phyloP scores from a whole-genome alignment of 2,888 invertebrate genomes.

The Zaprionus bogoriensis region DNA sequence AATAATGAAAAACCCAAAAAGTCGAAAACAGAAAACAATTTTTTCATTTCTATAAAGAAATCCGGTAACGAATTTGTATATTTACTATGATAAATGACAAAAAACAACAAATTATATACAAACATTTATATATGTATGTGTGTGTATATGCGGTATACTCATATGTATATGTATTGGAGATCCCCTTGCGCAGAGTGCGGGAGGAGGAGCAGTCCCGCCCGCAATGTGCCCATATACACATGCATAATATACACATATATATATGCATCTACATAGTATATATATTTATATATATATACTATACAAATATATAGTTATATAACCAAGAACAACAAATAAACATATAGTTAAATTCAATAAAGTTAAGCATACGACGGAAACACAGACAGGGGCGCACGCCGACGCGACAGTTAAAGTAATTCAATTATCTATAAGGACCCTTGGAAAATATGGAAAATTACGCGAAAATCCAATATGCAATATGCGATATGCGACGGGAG shows the following conservation, averaged over 20 bases:
- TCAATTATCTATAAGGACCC: slow-evolving; percentile 70
- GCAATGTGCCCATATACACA: slow-evolving; percentile 46
- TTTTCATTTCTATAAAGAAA: slow-evolving; percentile 76
- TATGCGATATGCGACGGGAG: slow-evolving; percentile 2
- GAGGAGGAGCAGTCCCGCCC: slow-evolving; percentile 21
- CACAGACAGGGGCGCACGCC: slow-evolving; percentile 28
- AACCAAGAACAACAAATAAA: slow-evolving; percentile 77
- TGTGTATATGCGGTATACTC: slow-evolving; percentile 21
- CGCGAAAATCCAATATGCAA: slow-evolving; percentile 4
- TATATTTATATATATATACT: slow-evolving; percentile 17
- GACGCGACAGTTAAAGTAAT: slow-evolving; percentile 55
- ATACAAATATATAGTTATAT: slow-evolving; percentile 63
- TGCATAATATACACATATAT: slow-evolving; percentile 17
- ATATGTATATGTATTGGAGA: slow-evolving; percentile 35
- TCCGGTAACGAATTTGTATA: slow-evolving; percentile 76
- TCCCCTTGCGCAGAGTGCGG: slow-evolving; percentile 18
- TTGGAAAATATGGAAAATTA: slow-evolving; percentile 19
- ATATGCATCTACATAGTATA: slow-evolving; percentile 31
- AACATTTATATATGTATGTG: slow-evolving; percentile 21
- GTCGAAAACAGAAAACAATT: slow-evolving; percentile 36
- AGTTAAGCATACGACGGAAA: slow-evolving; percentile 58
- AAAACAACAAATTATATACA: slow-evolving; percentile 8
- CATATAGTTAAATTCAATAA: slow-evolving; percentile 76
- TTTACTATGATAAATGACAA: slow-evolving; percentile 61
- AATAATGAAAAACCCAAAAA: not conserved